Percentiles rank a stretch among this genome's conserved stretches.
These are phyloP conservation scores for Cryptosula pallasiana DNA, from an alignment of 2,888 invertebrate species.

Conservation along the genomic window DNA sequence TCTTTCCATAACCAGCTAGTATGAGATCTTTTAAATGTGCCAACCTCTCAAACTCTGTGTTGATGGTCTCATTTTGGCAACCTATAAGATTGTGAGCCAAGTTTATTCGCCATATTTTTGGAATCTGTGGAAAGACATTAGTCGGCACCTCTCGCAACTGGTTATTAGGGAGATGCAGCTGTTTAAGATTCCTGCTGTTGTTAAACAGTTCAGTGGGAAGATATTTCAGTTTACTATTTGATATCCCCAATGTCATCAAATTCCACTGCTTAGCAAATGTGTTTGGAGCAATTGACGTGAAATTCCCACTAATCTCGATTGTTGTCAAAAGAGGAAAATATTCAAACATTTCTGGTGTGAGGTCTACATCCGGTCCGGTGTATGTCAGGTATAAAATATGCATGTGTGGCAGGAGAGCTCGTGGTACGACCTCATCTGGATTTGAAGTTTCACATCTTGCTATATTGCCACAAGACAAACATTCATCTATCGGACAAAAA, in stretches of 20 bases:
- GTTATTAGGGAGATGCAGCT: not conserved
- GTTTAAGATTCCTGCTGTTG: not conserved
- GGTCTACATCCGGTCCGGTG: not conserved
- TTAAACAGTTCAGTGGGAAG: not conserved
- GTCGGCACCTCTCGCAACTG: not conserved
- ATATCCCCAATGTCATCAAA: not conserved
- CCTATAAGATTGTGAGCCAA: constrained; percentile 1
- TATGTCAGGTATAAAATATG: not conserved
- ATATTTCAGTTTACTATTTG: not conserved
- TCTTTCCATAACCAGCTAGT: not conserved
- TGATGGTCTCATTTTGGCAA: not conserved
- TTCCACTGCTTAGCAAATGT: not conserved
- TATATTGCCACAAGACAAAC: not conserved
- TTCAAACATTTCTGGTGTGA: not conserved
- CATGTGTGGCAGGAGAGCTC: not conserved
- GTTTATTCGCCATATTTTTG: not conserved
- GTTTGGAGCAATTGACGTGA: not conserved
- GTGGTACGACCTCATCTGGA: not conserved
- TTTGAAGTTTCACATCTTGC: not conserved
- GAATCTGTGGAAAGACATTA: not conserved
- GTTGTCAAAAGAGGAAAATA: not conserved
- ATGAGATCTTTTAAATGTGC: not conserved
- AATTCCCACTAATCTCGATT: not conserved
- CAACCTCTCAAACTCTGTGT: not conserved
- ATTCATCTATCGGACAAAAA: not conserved